Base-by-base conservation (phyloP, 1,140 invertebrate species). In the Papilio xuthus region DNA sequence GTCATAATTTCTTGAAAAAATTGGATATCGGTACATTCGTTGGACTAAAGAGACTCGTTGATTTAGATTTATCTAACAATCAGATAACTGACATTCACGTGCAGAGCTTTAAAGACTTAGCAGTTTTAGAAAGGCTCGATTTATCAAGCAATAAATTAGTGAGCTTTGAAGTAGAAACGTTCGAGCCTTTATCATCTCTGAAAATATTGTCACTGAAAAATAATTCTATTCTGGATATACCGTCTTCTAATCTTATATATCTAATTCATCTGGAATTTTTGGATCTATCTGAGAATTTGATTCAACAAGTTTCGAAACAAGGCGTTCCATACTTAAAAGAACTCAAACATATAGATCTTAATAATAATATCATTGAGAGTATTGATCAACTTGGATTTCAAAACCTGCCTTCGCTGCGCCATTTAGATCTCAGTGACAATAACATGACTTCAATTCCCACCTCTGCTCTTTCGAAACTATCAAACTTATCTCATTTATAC, bases 401-500 rank as follows among this genome's bases (percentile, higher is more conserved):
- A 79, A 95, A 96, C 78, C 90, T 97, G 37, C 95, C 95, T 42
- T 95, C 95, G 50, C 88, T 99, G 2, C 94, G 96, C 67, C 94
- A 95, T 83, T 94, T 98, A 71, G 96, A 98, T 90, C 91, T 99
- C 75, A 96, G 97, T 74, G 96, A 97, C 83, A 98, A 98, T 90
- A 97, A 97, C 92, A 94, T 98, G 83, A 97, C 97, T 79, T 94
- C 94, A 73, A 95, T 98, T 75, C 97, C 97, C 75, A 97, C 97
- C 26, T 94, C 94, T 50, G 95, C 97, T 74, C 91, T 98, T 56
- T 95, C 96, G 8, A 97, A 97, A 93, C 94, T 98, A 85, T 95
- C 95, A 78, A 96, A 97, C 85, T 95, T 98, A 53, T 95, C 95
- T 60, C 95, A 95, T 86, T 94, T 98, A 79, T 95, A 96, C 82